phyloP scores from a whole-genome alignment of 2,888 invertebrate genomes.

The Nowickia ferox region DNA sequence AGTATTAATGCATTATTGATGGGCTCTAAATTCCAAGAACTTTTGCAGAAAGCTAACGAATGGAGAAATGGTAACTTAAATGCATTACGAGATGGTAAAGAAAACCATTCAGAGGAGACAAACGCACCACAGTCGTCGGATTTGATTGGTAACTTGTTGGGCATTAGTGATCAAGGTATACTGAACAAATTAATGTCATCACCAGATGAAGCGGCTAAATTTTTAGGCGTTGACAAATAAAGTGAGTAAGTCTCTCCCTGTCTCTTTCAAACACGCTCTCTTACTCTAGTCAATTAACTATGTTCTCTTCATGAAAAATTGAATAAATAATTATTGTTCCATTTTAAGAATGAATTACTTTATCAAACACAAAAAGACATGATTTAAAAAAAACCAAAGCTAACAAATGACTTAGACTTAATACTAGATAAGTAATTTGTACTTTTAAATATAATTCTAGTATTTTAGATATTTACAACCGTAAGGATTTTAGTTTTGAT shows the following conservation, averaged over 20 bases:
- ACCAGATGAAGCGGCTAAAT: constrained; percentile 93
- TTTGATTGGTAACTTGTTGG: constrained; percentile 94
- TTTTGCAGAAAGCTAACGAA: constrained; percentile 80
- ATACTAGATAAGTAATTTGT: constrained; percentile 47
- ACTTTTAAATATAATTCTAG: constrained; percentile 9
- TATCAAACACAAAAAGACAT: constrained; percentile 61
- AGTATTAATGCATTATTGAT: constrained; percentile 72
- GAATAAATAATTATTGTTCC: not conserved
- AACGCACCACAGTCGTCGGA: constrained; percentile 83
- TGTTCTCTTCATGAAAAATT: constrained; percentile 44
- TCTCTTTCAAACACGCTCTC: constrained; percentile 41
- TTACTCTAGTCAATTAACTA: constrained; percentile 72
- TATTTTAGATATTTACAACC: constrained; percentile 27
- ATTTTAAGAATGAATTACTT: constrained; percentile 35
- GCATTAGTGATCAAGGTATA: constrained; percentile 92
- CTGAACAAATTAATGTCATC: constrained; percentile 93
- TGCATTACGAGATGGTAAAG: constrained; percentile 79
- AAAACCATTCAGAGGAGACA: constrained; percentile 78
- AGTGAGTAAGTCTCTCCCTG: not conserved
- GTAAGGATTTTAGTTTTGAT: constrained; percentile 17
- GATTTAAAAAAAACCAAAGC: constrained; percentile 69
- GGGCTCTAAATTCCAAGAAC: constrained; percentile 80
- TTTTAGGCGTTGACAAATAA: constrained; percentile 91
- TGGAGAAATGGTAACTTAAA: constrained; percentile 78
- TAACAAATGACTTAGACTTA: constrained; percentile 61